These are phyloP conservation scores for Pristionchus maxplancki DNA, from an alignment of 2,888 invertebrate genomes.

Conservation along the genomic window DNA sequence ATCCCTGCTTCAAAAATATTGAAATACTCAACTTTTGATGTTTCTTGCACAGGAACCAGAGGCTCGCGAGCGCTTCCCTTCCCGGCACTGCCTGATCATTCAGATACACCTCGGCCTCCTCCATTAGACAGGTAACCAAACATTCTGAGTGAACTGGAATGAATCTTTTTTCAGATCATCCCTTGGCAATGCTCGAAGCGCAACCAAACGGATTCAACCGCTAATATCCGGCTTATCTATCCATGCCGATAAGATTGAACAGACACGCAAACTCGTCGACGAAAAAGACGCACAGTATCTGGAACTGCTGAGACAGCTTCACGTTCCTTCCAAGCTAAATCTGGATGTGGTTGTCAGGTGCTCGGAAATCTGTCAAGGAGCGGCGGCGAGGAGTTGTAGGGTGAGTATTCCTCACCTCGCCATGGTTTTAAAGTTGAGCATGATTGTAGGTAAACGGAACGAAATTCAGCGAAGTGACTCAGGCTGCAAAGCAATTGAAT, in stretches of 20 bases:
- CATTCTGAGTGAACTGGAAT: neutral
- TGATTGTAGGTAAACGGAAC: conserved; percentile 54
- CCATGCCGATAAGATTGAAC: conserved; percentile 45
- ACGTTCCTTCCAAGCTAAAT: conserved; percentile 56
- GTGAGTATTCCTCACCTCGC: neutral
- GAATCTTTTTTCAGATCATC: conserved; percentile 2
- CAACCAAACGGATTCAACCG: neutral
- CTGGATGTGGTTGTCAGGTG: conserved; percentile 59
- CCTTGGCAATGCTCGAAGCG: neutral
- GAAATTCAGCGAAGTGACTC: conserved; percentile 62
- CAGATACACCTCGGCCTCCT: conserved; percentile 60
- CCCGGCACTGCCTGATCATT: conserved; percentile 63
- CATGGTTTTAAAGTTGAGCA: neutral
- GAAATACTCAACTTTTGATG: too few species aligned
- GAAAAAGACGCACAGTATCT: conserved; percentile 58
- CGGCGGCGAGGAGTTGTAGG: neutral
- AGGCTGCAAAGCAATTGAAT: conserved; percentile 68
- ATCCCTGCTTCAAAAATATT: too few species aligned
- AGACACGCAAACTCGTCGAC: conserved; percentile 56
- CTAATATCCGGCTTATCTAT: neutral
- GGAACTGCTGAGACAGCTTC: conserved; percentile 56
- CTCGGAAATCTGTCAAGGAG: neutral
- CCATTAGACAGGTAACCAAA: conserved; percentile 51
- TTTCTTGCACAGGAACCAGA: too few species aligned
- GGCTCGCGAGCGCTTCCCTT: conserved; percentile 57